Evolutionary conservation across 2,797 vertebrate species (phyloP), one percentile per base, ranked within the genome.

Genomic region (Megalops cyprinoides): DNA sequence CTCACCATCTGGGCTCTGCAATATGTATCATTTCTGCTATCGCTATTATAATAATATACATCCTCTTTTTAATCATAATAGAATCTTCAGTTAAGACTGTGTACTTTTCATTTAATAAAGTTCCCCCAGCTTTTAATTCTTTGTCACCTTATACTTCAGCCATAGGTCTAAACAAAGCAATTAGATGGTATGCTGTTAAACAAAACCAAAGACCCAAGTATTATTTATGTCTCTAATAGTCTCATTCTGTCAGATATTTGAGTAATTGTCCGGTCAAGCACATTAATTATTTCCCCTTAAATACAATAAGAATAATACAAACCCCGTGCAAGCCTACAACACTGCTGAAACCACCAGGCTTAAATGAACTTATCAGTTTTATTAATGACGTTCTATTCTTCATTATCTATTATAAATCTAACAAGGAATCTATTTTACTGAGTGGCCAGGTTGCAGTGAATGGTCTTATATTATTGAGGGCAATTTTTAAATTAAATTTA

Each of bases 401-500:
- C 93, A 94, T 94, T 92, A 93, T 92, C 90, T 94, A 96, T 95
- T 95, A 95, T 95, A 95, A 97, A 97, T 96, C 92, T 93, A 94
- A 95, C 85, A 93, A 92, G 91, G 92, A 91, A 87, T 85, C 87
- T 86, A 89, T 94, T 95, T 95, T 89, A 86, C 90, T 94, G 92
- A 95, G 93, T 96, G 95, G 92, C 94, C 94, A 90, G 87, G 83
- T 87, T 91, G 84, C 84, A 86, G 84, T 81, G 85, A 89, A 90
- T 88, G 80, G 89, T 90, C 89, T 87, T 90, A 93, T 89, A 91
- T 96, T 96, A 97, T 92, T 94, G 93, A 96, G 85, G 90, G 95
- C 95, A 96, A 96, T 95, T 97, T 97, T 96, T 94, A 96, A 96
- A 96, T 97, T 95, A 95, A 96, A 94, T 96, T 96, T 95, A 95